Conservation (phyloP, 1,140 invertebrate genomes). For the Phortica variegata region DNA sequence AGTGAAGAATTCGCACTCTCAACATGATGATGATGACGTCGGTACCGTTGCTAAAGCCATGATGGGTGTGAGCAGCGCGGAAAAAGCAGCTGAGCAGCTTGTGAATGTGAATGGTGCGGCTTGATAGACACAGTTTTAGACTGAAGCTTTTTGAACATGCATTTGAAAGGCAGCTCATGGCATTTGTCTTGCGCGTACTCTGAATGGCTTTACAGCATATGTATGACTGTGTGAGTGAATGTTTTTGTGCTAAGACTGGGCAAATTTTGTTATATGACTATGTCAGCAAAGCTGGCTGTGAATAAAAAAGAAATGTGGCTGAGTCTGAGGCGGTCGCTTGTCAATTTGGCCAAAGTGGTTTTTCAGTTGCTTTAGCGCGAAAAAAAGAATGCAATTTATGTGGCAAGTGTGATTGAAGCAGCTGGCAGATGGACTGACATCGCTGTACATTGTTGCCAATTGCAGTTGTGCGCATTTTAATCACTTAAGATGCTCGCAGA, state of each 20-base stretch:
- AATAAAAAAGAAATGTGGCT: too few species aligned
- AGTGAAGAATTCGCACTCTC: conserved; percentile 56
- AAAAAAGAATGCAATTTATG: conserved; percentile 42
- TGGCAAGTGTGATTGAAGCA: too few species aligned
- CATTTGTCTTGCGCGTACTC: conserved; percentile 26
- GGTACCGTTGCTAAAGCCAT: too few species aligned
- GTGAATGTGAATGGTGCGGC: too few species aligned
- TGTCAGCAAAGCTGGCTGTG: too few species aligned
- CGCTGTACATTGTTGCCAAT: conserved; percentile 38
- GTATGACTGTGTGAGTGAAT: too few species aligned
- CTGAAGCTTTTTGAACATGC: background rate
- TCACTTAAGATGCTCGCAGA: conserved; percentile 44
- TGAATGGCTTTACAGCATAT: background rate
- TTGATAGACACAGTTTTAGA: too few species aligned
- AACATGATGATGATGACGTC: background rate
- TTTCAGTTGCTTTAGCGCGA: conserved; percentile 56
- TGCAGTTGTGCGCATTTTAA: conserved; percentile 54
- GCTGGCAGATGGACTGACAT: too few species aligned
- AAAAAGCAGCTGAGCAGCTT: too few species aligned
- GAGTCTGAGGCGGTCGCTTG: conserved; percentile 28
- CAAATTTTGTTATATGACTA: too few species aligned
- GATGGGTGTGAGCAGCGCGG: too few species aligned
- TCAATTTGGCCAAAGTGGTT: conserved; percentile 57
- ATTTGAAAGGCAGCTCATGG: background rate
- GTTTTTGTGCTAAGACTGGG: too few species aligned